Evolutionary conservation across 1,140 invertebrate species (phyloP).

Genomic region (Procambarus clarkii): DNA sequence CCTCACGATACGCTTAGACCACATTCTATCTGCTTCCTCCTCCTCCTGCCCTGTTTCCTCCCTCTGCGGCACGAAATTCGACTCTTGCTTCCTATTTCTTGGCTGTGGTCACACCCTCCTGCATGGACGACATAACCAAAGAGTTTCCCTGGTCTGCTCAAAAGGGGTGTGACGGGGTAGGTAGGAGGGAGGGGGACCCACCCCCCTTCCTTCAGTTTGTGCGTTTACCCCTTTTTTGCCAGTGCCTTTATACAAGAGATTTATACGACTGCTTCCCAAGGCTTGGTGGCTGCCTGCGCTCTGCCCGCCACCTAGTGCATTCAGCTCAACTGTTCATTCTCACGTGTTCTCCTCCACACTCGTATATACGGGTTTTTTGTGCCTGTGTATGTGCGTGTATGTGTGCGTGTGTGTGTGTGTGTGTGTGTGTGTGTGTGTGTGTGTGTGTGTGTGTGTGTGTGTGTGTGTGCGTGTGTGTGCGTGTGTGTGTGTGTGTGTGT

Average conservation of each 20-base stretch:
- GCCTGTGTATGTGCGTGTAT: slow-evolving; percentile 36
- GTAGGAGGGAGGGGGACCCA: too few species aligned
- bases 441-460: slow-evolving; percentile 28
- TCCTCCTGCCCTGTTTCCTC: not conserved
- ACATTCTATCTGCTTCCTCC: slow-evolving; percentile 29
- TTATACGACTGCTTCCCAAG: slow-evolving; percentile 57
- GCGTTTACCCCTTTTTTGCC: slow-evolving; percentile 52
- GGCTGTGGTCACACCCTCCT: slow-evolving; percentile 6
- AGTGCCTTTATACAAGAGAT: slow-evolving; percentile 60
- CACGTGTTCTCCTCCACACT: slow-evolving; percentile 35
- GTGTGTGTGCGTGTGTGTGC: slow-evolving; percentile 26
- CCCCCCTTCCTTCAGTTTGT: not conserved
- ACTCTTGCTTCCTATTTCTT: slow-evolving; percentile 50
- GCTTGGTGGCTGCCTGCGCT: slow-evolving; percentile 43
- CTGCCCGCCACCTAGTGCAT: slow-evolving; percentile 42
- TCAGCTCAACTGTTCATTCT: slow-evolving; percentile 27
- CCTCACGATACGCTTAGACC: slow-evolving; percentile 2
- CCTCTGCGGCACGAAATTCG: slow-evolving; percentile 31
- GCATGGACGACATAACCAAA: slow-evolving; percentile 26
- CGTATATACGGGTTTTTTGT: not conserved
- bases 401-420: slow-evolving; percentile 44
- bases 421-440: slow-evolving; percentile 27
- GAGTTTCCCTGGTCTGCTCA: slow-evolving; percentile 44
- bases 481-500: slow-evolving; percentile 19
- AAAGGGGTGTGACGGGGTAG: not conserved